These are phyloP conservation scores for Ichneumon xanthorius DNA, from an alignment of 2,888 invertebrate genomes.

Conservation along the genomic window DNA sequence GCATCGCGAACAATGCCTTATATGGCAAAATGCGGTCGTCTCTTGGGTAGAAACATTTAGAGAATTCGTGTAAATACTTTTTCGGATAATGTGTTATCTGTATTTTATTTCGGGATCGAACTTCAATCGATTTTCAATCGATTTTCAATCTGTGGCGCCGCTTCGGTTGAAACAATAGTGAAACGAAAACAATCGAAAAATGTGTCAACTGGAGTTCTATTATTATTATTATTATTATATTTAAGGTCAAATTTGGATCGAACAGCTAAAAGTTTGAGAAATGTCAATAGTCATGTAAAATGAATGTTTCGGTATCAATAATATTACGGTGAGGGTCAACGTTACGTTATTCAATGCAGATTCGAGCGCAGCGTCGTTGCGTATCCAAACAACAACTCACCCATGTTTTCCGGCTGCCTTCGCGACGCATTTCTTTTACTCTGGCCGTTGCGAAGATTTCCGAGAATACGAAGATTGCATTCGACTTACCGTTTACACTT, in stretches of 20 bases:
- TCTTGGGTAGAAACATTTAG: too few species aligned
- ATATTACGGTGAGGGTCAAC: background rate
- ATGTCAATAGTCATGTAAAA: background rate
- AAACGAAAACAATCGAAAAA: background rate
- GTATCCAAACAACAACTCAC: slow-evolving; percentile 28
- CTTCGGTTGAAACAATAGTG: background rate
- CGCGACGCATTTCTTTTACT: background rate
- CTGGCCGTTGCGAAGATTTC: background rate
- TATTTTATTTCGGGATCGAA: background rate
- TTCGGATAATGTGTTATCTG: background rate
- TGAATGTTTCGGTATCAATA: background rate
- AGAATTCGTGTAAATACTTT: background rate
- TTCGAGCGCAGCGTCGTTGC: slow-evolving; percentile 41
- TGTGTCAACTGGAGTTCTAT: background rate
- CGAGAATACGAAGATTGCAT: background rate
- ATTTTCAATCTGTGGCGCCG: background rate
- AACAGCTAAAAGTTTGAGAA: background rate
- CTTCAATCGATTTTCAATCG: background rate
- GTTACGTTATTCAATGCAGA: slow-evolving; percentile 2
- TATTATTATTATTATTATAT: background rate
- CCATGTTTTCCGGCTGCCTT: background rate
- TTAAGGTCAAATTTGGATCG: background rate
- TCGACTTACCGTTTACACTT: background rate
- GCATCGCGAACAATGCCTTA: background rate
- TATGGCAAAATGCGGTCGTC: background rate